phyloP scores from a whole-genome alignment of 1,140 invertebrate genomes.

The Trichogramma pretiosum region DNA sequence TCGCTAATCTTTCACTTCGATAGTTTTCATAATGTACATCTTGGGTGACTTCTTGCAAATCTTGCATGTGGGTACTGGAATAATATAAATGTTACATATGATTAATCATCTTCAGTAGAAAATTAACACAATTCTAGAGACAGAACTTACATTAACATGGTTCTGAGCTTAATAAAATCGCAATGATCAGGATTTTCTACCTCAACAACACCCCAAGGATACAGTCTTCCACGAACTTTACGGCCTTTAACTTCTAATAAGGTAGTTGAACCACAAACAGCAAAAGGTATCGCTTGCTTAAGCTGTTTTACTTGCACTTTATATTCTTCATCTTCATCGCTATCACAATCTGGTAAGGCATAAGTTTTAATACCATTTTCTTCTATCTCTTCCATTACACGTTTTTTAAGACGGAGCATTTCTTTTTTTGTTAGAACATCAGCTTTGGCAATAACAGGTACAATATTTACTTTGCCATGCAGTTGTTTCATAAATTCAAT shows the following conservation, averaged over 20 bases:
- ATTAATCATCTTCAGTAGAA: not conserved
- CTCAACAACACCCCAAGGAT: slow-evolving; percentile 98
- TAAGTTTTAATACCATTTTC: slow-evolving; percentile 85
- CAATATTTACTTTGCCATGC: slow-evolving; percentile 97
- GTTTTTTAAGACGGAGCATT: slow-evolving; percentile 78
- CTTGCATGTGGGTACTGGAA: slow-evolving; percentile 88
- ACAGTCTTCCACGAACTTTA: slow-evolving; percentile 84
- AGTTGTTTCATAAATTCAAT: slow-evolving; percentile 98
- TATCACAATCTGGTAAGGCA: slow-evolving; percentile 91
- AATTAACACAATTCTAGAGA: too few relatives aligned
- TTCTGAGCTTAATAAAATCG: slow-evolving; percentile 95
- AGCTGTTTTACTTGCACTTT: slow-evolving; percentile 88
- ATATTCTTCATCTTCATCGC: slow-evolving; percentile 89
- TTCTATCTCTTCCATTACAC: slow-evolving; percentile 76
- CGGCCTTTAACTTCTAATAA: slow-evolving; percentile 82
- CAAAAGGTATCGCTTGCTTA: slow-evolving; percentile 92
- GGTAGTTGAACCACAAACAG: slow-evolving; percentile 94
- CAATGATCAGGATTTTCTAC: slow-evolving; percentile 99
- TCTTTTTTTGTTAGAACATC: slow-evolving; percentile 97
- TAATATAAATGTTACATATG: not conserved
- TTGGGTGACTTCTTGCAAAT: slow-evolving; percentile 89
- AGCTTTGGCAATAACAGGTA: slow-evolving; percentile 97
- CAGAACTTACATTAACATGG: slow-evolving; percentile 81
- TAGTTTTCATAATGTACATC: slow-evolving; percentile 97
- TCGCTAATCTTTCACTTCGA: slow-evolving; percentile 74